Percentiles rank a stretch among this genome's conserved stretches.
These are phyloP conservation scores for Neolamprologus hecqui DNA, from an alignment of 2,113 vertebrate species.

Conservation along the genomic window DNA sequence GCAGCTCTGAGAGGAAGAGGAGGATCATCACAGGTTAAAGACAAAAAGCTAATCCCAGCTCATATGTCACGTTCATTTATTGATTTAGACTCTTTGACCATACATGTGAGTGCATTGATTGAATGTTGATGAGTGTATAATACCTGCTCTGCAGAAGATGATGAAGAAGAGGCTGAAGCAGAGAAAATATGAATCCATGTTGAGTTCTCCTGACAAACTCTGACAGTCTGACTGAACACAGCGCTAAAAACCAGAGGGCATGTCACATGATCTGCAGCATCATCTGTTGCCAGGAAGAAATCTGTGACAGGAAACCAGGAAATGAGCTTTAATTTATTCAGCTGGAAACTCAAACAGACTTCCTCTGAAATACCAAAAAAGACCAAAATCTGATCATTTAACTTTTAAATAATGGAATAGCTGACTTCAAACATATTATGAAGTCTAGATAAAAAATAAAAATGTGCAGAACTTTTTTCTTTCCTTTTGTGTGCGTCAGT, in stretches of 20 bases:
- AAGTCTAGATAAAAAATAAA: background rate
- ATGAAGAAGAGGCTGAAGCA: background rate
- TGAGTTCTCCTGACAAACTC: background rate
- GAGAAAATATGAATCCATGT: background rate
- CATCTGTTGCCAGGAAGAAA: constrained; percentile 17
- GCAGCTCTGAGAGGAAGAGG: background rate
- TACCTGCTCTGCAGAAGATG: constrained; percentile 6
- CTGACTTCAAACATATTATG: background rate
- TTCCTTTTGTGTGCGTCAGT: no score
- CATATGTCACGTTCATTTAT: background rate
- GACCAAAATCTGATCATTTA: background rate
- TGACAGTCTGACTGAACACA: background rate
- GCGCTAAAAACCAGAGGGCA: background rate
- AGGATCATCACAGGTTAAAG: background rate
- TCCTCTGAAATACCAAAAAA: background rate
- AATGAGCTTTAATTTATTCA: background rate
- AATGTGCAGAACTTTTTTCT: no score
- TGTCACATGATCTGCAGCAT: constrained; percentile 1
- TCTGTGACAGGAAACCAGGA: background rate
- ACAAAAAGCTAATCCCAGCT: no score
- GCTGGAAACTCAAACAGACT: background rate
- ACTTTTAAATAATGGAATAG: accelerated
- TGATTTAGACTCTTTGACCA: background rate
- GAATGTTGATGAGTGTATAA: background rate
- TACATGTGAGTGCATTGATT: background rate